Evolutionary conservation across 1,140 invertebrate species (phyloP).

Genomic region (Scaptodrosophila lebanonensis): DNA sequence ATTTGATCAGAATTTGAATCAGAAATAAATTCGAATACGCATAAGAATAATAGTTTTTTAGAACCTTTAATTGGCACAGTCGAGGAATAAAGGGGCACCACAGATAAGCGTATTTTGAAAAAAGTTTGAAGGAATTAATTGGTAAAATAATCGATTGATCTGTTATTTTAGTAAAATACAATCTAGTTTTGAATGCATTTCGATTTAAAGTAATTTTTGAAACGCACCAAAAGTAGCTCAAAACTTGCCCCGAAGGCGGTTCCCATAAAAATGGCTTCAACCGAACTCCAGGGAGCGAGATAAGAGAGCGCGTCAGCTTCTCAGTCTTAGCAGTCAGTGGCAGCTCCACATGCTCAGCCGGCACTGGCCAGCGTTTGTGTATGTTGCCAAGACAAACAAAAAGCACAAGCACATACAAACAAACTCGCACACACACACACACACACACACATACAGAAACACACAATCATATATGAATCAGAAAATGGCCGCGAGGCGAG

Average conservation of each 20-base stretch:
- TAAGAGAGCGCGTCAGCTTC: constrained; percentile 4
- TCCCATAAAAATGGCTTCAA: too few species aligned
- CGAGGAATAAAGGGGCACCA: too few species aligned
- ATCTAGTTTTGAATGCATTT: background rate
- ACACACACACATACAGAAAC: constrained; percentile 22
- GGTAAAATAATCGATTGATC: too few species aligned
- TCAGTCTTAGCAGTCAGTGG: constrained; percentile 12
- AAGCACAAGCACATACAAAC: constrained; percentile 49
- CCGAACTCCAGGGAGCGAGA: background rate
- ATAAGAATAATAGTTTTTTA: too few species aligned
- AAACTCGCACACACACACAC: constrained; percentile 28
- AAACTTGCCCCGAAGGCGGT: too few species aligned
- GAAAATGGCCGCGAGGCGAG: constrained; percentile 58
- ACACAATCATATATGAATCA: constrained; percentile 52
- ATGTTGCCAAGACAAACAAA: constrained; percentile 68
- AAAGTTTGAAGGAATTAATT: too few species aligned
- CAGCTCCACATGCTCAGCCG: too few species aligned
- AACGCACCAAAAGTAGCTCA: background rate
- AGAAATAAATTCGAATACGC: too few species aligned
- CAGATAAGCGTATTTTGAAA: too few species aligned
- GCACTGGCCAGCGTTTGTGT: constrained; percentile 50
- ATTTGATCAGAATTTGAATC: too few species aligned
- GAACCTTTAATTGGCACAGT: too few species aligned
- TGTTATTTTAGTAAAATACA: too few species aligned
- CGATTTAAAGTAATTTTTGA: constrained; percentile 13